These are phyloP conservation scores for Scaptomyza pallida DNA, from an alignment of 1,140 invertebrate genomes.

Conservation along the genomic window DNA sequence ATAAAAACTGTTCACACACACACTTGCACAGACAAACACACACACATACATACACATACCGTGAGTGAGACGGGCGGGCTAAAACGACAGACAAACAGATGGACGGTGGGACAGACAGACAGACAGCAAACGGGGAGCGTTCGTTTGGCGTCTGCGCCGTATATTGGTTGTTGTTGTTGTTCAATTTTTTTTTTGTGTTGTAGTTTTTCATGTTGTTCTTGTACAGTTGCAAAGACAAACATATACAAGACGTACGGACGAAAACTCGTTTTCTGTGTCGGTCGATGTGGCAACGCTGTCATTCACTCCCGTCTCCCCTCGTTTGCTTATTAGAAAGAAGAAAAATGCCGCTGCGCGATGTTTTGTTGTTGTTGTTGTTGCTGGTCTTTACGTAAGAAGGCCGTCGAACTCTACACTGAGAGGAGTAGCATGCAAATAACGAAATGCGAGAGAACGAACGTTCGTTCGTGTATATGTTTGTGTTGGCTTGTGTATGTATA, in stretches of 20 bases:
- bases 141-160: constrained; percentile 74
- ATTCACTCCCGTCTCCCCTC: constrained; percentile 26
- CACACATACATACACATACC: constrained; percentile 6
- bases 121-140: constrained; percentile 51
- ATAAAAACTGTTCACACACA: constrained; percentile 71
- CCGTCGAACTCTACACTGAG: constrained; percentile 74
- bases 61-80: constrained; percentile 17
- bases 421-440: constrained; percentile 62
- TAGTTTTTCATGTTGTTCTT: constrained; percentile 68
- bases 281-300: constrained; percentile 65
- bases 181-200: constrained; percentile 41
- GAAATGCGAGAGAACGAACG: constrained; percentile 34
- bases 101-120: constrained; percentile 18
- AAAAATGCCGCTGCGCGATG: constrained; percentile 66
- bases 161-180: constrained; percentile 50
- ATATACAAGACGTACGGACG: constrained; percentile 38
- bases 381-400: constrained; percentile 79
- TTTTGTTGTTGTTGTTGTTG: constrained; percentile 51
- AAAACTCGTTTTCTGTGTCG: constrained; percentile 69
- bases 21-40: constrained; percentile 23
- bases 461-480: constrained; percentile 18
- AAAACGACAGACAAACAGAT: constrained; percentile 39
- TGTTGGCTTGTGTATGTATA: constrained; percentile 10
- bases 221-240: constrained; percentile 77
- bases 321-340: constrained; percentile 73